These are phyloP conservation scores for Oreochromis niloticus DNA, from an alignment of 2,113 vertebrate species.

Conservation along the genomic window DNA sequence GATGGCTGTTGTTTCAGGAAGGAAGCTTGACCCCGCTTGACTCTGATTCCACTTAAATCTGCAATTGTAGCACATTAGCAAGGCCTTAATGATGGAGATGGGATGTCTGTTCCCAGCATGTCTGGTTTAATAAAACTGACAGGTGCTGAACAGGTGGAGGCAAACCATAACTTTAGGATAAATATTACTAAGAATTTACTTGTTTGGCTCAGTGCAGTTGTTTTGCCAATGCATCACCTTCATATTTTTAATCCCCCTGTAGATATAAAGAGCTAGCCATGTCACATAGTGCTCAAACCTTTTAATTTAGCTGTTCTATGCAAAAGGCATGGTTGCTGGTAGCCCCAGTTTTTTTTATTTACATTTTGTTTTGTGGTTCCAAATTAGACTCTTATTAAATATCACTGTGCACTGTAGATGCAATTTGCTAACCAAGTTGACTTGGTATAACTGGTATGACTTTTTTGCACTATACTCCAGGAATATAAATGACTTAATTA, in stretches of 20 bases:
- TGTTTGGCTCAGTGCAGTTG: not conserved
- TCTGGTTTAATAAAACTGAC: not conserved
- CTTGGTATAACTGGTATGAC: accelerated
- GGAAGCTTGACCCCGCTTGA: not conserved
- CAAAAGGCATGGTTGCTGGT: not conserved
- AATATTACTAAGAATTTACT: not conserved
- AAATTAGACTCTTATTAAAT: not conserved
- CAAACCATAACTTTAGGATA: not conserved
- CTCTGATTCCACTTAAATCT: not conserved
- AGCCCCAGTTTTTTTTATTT: not conserved
- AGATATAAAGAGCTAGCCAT: not conserved
- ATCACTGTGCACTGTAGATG: not conserved
- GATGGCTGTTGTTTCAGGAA: not conserved
- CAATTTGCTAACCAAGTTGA: not conserved
- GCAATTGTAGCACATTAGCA: not conserved
- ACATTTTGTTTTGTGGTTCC: not conserved
- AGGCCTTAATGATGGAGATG: not conserved
- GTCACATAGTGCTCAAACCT: not conserved
- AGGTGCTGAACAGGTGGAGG: not conserved
- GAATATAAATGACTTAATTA: not conserved
- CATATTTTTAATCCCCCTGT: not conserved
- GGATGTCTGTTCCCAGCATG: not conserved
- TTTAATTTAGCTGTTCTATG: not conserved
- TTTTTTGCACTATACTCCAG: not conserved
- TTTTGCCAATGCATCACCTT: not conserved